Evolutionary conservation across 2,888 invertebrate species (phyloP).

Genomic region (Buathra laborator): DNA sequence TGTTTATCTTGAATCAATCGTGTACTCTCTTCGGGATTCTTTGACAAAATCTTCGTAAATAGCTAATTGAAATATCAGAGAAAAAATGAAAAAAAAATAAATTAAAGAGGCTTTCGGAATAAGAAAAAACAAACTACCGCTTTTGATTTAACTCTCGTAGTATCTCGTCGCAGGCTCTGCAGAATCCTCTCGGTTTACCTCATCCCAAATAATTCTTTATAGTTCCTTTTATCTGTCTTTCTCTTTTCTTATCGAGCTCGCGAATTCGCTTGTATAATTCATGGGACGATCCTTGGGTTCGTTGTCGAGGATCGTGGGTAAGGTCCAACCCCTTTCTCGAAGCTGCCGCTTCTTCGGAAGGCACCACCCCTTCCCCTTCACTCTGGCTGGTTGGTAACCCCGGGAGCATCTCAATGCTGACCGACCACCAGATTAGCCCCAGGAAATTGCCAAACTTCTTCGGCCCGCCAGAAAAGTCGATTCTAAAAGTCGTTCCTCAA

Average conservation of each 20-base stretch:
- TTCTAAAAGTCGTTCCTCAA: conserved; percentile 83
- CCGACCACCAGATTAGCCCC: conserved; percentile 84
- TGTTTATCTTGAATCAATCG: neutral
- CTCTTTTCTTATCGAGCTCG: conserved; percentile 71
- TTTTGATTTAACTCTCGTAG: conserved; percentile 28
- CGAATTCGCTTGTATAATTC: conserved; percentile 83
- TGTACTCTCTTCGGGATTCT: too few species aligned
- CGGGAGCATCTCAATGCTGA: conserved; percentile 84
- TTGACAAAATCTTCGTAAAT: too few species aligned
- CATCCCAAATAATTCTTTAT: conserved; percentile 69
- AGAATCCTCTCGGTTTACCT: conserved; percentile 54
- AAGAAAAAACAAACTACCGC: neutral
- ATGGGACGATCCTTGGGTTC: conserved; percentile 81
- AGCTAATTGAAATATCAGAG: too few species aligned
- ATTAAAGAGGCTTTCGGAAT: neutral
- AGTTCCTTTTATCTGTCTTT: conserved; percentile 64
- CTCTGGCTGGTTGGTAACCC: conserved; percentile 74
- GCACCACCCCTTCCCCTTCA: conserved; percentile 54
- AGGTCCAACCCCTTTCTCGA: conserved; percentile 70
- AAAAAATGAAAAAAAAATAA: neutral
- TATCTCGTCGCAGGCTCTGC: conserved; percentile 64
- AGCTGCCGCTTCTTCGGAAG: conserved; percentile 38
- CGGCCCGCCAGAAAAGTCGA: conserved; percentile 81
- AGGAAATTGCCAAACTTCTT: conserved; percentile 85
- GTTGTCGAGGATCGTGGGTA: conserved; percentile 74